Base-by-base conservation (phyloP, 2,113 vertebrate species). In the Aythya baeri region DNA sequence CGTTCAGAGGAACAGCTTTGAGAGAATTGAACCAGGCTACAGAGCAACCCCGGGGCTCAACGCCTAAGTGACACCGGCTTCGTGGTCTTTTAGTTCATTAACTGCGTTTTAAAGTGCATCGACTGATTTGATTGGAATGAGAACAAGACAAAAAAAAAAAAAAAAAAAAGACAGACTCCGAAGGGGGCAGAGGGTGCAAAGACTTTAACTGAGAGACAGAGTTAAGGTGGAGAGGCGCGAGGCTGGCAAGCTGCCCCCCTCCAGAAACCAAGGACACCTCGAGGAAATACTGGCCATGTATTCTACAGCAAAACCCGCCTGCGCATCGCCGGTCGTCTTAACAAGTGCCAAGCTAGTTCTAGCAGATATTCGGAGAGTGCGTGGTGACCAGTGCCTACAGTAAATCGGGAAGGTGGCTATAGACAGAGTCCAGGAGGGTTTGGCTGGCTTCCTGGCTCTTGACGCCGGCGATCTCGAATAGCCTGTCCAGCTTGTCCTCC, bases 401-500 rank as follows among this genome's bases (percentile, higher is more conserved):
- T 50, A 99, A 98, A 94, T 99, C 99, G 0, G 99, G 99, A 83
- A 99, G 98, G 97, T 99, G 99, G 97, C 99, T 98, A 97, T 99
- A 99, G 96, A 99, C 99, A 7, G 99, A 99, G 97, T 99, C 99
- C 89, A 99, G 98, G 89, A 99, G 98, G 61, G 98, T 99, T 98
- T 99, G 99, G 97, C 99, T 99, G 95, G 99, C 99, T 97, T 99
- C 99, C 97, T 99, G 99, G 97, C 99, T 99, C 97, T 99, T 99
- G 49, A 99, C 98, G 18, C 99, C 99, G 0, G 99, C 99, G 2
- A 99, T 99, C 97, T 99, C 99, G 75, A 99, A 99, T 22, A 99
- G 98, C 62, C 98, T 98, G 94, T 99, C 99, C 96, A 99, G 98
- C 96, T 99, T 99, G 97, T 99, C 99, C 96, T 99, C 99, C 0